phyloP scores from a whole-genome alignment of 1,140 invertebrate species.

The Penaeus vannamei region DNA sequence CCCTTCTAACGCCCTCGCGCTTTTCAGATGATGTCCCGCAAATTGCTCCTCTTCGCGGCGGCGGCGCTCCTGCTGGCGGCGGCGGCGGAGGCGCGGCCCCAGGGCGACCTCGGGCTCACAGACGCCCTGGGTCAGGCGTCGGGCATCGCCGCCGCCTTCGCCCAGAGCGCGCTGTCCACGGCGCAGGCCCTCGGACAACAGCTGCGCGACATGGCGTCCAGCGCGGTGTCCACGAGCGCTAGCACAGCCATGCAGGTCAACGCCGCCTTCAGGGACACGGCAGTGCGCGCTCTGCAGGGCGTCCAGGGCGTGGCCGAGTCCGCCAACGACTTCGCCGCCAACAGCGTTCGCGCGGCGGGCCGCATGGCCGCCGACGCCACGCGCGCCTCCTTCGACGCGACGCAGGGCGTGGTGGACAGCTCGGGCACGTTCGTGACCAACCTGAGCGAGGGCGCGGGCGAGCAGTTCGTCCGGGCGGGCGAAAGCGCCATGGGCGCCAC shows the following conservation, averaged over 20 bases:
- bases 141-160: background rate
- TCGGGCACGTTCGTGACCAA: background rate
- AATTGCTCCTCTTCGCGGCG: background rate
- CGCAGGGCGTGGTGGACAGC: background rate
- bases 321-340: background rate
- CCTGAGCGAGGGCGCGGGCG: background rate
- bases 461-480: background rate
- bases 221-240: background rate
- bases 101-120: background rate
- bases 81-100: background rate
- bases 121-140: background rate
- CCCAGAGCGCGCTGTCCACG: background rate
- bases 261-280: background rate
- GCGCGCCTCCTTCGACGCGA: background rate
- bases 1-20: no score
- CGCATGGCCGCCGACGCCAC: background rate
- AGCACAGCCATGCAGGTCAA: background rate
- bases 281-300: background rate
- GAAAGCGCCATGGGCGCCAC: background rate
- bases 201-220: background rate
- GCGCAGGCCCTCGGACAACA: background rate
- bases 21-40: constrained; percentile 6
- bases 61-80: background rate
- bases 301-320: background rate
- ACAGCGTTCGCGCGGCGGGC: background rate